Conservation (phyloP, 2,113 vertebrate genomes). For the Mesembrinibis cayennensis region DNA sequence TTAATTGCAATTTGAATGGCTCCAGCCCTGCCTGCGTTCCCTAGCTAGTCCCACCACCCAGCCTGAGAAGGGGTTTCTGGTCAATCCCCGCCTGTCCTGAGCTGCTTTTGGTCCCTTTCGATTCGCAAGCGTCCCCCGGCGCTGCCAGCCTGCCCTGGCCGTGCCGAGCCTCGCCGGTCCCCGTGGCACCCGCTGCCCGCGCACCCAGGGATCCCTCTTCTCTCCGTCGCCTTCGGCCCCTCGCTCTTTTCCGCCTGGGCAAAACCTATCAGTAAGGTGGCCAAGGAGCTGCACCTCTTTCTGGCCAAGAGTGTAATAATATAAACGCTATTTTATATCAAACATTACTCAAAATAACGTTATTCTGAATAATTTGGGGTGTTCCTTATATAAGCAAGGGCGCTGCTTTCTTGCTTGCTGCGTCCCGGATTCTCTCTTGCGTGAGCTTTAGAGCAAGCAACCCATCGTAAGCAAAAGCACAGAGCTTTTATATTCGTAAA, state of each 20-base stretch:
- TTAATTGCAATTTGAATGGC: not conserved
- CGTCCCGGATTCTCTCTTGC: not conserved
- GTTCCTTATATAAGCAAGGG: not conserved
- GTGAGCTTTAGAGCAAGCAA: not conserved
- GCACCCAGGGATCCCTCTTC: rapidly evolving
- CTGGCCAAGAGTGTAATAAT: too few relatives aligned
- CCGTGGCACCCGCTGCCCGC: not conserved
- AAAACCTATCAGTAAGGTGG: rapidly evolving
- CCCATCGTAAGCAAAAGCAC: not conserved
- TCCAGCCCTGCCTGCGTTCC: not conserved
- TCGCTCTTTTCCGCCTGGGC: not conserved
- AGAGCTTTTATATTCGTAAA: not conserved
- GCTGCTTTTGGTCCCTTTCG: not conserved
- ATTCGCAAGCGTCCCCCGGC: too few relatives aligned
- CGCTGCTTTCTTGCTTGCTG: not conserved
- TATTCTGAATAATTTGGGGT: not conserved
- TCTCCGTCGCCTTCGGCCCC: not conserved
- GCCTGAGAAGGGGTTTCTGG: not conserved
- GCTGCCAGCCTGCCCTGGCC: not conserved
- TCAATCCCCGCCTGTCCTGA: not conserved
- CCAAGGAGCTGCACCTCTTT: not conserved
- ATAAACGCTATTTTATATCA: rapidly evolving
- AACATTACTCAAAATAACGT: not conserved
- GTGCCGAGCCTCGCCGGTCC: too few relatives aligned
- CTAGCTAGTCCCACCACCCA: too few relatives aligned